phyloP scores from a whole-genome alignment of 2,888 invertebrate genomes.

The Thecocarcelia acutangulata region DNA sequence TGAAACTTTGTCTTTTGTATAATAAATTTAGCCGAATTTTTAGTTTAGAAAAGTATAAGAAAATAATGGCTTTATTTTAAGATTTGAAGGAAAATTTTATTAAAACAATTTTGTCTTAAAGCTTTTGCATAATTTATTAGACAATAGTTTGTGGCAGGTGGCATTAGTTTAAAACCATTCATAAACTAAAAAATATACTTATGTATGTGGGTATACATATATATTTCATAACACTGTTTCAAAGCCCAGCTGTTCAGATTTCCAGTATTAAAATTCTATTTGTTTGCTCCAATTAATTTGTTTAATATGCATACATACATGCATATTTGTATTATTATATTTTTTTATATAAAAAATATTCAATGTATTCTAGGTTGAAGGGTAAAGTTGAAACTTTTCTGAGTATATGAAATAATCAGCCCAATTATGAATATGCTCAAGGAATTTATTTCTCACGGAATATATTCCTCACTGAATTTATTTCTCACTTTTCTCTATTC shows the following conservation, averaged over 20 bases:
- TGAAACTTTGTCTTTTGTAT: too few species aligned
- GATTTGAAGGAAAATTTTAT: too few species aligned
- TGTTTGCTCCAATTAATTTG: background rate
- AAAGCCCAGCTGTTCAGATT: constrained; percentile 45
- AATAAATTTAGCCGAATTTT: too few species aligned
- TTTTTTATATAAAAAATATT: constrained; percentile 25
- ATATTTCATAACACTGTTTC: constrained; percentile 1
- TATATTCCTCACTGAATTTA: too few species aligned
- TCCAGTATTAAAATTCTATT: constrained; percentile 52
- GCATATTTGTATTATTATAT: too few species aligned
- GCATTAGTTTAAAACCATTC: constrained; percentile 6
- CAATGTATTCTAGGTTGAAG: background rate
- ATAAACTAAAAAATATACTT: background rate
- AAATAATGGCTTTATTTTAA: too few species aligned
- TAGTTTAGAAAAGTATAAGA: background rate
- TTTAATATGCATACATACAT: too few species aligned
- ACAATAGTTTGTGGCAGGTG: background rate
- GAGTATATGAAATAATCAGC: too few species aligned
- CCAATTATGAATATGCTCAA: too few species aligned
- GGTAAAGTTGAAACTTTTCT: background rate
- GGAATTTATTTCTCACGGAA: too few species aligned
- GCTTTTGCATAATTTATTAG: background rate
- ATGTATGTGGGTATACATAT: background rate
- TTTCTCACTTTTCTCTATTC: too few species aligned
- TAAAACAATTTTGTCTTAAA: too few species aligned